phyloP scores from a whole-genome alignment of 2,797 vertebrate genomes.

The Poeciliopsis presidionis region DNA sequence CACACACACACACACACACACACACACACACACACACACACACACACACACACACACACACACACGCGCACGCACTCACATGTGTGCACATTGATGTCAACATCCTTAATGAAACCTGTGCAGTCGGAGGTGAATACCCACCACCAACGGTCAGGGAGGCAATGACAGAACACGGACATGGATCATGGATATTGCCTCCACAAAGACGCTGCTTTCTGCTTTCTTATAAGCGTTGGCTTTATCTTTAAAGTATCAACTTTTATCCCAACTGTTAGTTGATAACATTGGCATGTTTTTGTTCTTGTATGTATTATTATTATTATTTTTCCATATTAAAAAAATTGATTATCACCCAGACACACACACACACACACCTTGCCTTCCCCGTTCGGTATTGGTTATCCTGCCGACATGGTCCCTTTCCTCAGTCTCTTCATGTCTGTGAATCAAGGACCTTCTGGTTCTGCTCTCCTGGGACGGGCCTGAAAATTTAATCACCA shows the following conservation, averaged over 20 bases:
- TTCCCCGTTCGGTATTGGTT: slow-evolving; percentile 11
- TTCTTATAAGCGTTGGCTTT: slow-evolving; percentile 56
- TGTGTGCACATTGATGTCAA: slow-evolving; percentile 87
- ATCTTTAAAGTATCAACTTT: slow-evolving; percentile 22
- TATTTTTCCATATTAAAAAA: too few species aligned
- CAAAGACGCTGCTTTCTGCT: slow-evolving; percentile 36
- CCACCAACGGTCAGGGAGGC: slow-evolving; percentile 51
- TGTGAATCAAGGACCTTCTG: slow-evolving; percentile 46
- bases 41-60: too few species aligned
- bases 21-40: slow-evolving; percentile 21
- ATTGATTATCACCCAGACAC: slow-evolving; percentile 52
- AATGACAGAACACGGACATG: slow-evolving; percentile 28
- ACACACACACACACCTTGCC: slow-evolving; percentile 57
- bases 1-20: slow-evolving; percentile 34
- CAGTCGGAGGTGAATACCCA: slow-evolving; percentile 86
- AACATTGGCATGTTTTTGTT: slow-evolving; percentile 17
- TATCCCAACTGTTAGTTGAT: slow-evolving; percentile 10
- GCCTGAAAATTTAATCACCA: slow-evolving; percentile 80
- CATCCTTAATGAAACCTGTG: slow-evolving; percentile 90
- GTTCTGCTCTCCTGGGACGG: slow-evolving; percentile 67
- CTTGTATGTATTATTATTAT: slow-evolving; percentile 2
- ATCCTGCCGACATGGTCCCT: slow-evolving; percentile 36
- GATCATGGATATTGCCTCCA: slow-evolving; percentile 39
- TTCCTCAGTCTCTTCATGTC: slow-evolving; percentile 46
- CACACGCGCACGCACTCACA: slow-evolving; percentile 33